Conservation (phyloP, 2,113 vertebrate genomes). For the Forbesichthys papilliferus region DNA sequence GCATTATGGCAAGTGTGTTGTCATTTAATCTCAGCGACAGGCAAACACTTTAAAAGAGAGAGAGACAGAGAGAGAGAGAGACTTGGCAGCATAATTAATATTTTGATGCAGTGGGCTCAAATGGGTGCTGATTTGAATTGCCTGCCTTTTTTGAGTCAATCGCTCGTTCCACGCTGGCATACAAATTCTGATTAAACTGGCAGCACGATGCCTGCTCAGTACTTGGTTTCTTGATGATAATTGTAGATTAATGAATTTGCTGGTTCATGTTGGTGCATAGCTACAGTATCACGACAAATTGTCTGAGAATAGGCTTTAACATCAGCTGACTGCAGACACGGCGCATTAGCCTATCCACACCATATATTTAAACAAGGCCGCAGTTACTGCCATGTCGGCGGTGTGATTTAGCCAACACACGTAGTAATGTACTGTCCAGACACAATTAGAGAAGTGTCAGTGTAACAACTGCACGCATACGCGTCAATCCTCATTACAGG, state of each 20-base stretch:
- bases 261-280: background rate
- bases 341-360: background rate
- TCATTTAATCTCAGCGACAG: slow-evolving; percentile 19
- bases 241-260: background rate
- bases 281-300: slow-evolving; percentile 8
- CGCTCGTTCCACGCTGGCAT: slow-evolving; percentile 8
- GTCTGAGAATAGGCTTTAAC: background rate
- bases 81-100: slow-evolving; percentile 23
- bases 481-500: slow-evolving; percentile 59
- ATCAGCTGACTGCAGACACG: background rate
- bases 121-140: slow-evolving; percentile 26
- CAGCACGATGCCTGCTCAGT: background rate
- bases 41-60: slow-evolving; percentile 9
- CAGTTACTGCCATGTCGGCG: slow-evolving; percentile 38
- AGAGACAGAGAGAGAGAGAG: background rate
- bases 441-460: slow-evolving; percentile 41
- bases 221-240: background rate
- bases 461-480: slow-evolving; percentile 21
- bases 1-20: background rate
- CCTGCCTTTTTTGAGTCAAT: slow-evolving; percentile 11
- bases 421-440: slow-evolving; percentile 23
- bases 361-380: slow-evolving; percentile 14
- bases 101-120: slow-evolving; percentile 31
- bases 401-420: slow-evolving; percentile 28
- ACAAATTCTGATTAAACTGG: background rate